A percentile compares a stretch with the other conserved stretches of the same genome.
These are phyloP conservation scores for Drosophila buzzatii DNA, from an alignment of 2,888 invertebrate genomes.

Conservation along the genomic window DNA sequence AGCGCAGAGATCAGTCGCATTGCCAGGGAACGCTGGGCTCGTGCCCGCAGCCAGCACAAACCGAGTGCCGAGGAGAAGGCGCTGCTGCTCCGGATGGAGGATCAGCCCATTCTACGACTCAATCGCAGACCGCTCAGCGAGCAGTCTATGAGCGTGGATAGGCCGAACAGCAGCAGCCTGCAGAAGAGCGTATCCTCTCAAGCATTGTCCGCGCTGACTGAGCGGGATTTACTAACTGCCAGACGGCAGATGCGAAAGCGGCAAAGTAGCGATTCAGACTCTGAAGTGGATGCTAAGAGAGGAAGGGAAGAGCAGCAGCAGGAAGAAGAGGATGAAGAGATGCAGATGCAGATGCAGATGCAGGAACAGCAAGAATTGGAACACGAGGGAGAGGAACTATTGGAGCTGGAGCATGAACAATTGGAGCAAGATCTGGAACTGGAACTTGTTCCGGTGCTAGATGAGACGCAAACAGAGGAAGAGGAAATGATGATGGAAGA, in stretches of 20 bases:
- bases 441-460: background rate
- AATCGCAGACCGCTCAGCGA: conserved; percentile 3
- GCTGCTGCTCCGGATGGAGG: background rate
- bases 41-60: background rate
- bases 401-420: background rate
- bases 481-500: background rate
- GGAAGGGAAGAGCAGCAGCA: background rate
- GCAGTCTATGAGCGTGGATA: background rate
- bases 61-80: conserved; percentile 12
- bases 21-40: conserved; percentile 8
- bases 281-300: background rate
- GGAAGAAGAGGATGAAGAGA: background rate
- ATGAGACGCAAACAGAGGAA: background rate
- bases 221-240: conserved; percentile 43
- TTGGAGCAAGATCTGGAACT: background rate
- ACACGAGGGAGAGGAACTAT: background rate
- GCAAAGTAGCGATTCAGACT: background rate
- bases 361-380: background rate
- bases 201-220: background rate
- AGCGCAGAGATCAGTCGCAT: conserved; percentile 8
- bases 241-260: conserved; percentile 34
- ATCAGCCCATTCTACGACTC: background rate
- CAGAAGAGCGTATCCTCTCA: conserved; percentile 3
- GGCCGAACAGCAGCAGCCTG: background rate
- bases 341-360: background rate